Base-by-base conservation (phyloP, 37 sponge, comb jelly and placozoan species). In the Ianthella basta region DNA sequence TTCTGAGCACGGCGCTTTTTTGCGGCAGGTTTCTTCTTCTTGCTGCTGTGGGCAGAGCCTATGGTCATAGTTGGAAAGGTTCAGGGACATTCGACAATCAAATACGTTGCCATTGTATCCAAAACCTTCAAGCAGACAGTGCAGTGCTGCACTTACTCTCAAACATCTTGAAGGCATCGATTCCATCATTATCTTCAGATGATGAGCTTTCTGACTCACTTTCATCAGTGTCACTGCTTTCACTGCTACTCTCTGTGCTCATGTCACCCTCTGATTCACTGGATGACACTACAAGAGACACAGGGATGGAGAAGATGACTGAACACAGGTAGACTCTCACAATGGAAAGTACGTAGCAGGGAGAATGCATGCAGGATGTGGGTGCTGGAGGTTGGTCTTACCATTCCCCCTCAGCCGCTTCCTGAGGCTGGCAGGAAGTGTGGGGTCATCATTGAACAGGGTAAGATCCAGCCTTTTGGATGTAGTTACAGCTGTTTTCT, bases 381-480 rank as follows among this genome's bases (percentile, higher is more conserved):
- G 8, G 50, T 44, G 50, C 8, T 44, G 8, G 12, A 23, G 3
- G 3, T 40, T n/a, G 18, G 19, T 38, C 66, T 66, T 50, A 66
- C 60, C 60, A n/a, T 83, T 32, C 1, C 74, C 87, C 80, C 80
- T 60, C 10, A 72, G 74, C 20, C 87, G 36, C 63, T 86, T 86
- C 70, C 87, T 79, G 19, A 75, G 24, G 55, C 54, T 88, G n/a
- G 30, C 56, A 13, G 94, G 94, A 2, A 93, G 88, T 25, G 94
- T 93, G 77, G 90, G 85, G 68, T 93, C 94, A 75, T 87, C 86
- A 56, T 86, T 86, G 55, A 92, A 82, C 18, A 89, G 55, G 41
- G 36, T 67, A 84, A 88, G 87, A 70, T 93, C 65, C 41, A 53
- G 40, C 20, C 54, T 5, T 3, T 8, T 44, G 50, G 50, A 3